Base-by-base conservation (phyloP, 2,797 vertebrate genomes). In the Enteromius afrohamiltoni region DNA sequence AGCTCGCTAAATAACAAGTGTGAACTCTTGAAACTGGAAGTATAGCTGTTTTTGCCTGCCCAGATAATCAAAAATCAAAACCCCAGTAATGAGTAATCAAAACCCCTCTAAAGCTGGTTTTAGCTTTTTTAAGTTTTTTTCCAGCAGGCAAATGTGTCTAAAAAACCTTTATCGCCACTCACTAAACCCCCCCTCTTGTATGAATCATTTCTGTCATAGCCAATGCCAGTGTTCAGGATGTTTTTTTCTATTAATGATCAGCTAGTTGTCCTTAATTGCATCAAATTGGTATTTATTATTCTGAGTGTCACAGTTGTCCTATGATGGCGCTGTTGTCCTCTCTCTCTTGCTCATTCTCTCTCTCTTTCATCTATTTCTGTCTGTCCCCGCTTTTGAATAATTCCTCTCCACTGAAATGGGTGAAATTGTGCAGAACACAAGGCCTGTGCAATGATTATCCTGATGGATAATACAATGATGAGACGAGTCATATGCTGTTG, bases 381-480 rank as follows among this genome's bases (percentile, higher is more conserved):
- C 53, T 51, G 42, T 58, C 31, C 40, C 45, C 55, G 55, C 31
- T 83, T 85, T 37, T 55, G 53, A 67, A 82, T 70, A 77, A 86
- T 86, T 83, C 64, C 69, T 69, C 37, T 85, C 87, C 71, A 78
- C 82, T 79, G 71, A 89, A 89, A 85, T 68, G 87, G 86, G 88
- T 90, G 91, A 90, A 90, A 91, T 73, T 85, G 74, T 91, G 90
- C 87, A 88, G 88, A 86, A 88, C 88, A 86, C 26, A 70, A 83
- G 60, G 83, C 67, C 80, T 69, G 86, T 79, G 74, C 84, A n/a
- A 67, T 86, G 90, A 93, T 90, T 86, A 73, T 87, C 75, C 89
- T 92, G 90, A 92, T 88, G 88, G 91, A 93, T 91, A 92, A 86
- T 87, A 67, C 51, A 82, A 89, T n/a, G 60, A 81, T 86, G 80